Evolutionary conservation across 2,888 invertebrate genomes (phyloP), one percentile per base, ranked within the genome.

Genomic region (Clistopyga incitator): DNA sequence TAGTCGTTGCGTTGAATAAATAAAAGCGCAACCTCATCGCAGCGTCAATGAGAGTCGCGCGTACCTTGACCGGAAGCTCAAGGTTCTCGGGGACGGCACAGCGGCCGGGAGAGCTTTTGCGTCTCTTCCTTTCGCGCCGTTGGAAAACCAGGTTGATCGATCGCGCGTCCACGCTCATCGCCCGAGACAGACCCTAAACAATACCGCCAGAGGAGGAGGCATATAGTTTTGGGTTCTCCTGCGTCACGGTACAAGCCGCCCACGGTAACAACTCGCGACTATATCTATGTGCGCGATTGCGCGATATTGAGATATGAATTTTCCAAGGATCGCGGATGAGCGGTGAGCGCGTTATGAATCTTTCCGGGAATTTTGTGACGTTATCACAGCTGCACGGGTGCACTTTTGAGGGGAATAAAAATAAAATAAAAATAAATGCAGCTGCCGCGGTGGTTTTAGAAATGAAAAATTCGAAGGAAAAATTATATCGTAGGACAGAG

Each of bases 21-120:
- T 29, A 29, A 82, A 75, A 65, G 54, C 70, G 56, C 54, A 75
- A 38, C 64, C 70, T 65, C 75, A 50, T 20, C 25, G 42, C 64
- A 50, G 45, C 45, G 13, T 71, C 52, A 47, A 72, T 80, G 65
- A 54, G 72, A 45, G 54, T 45, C 61, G 82, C 56, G 64, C 76
- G 80, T 72, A 74, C 83, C 83, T 83, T 83, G 83, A 83, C 83
- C 83, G 83, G 72, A 77, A 65, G 72, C 83, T 83, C 83, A 83
- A 83, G 83, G 83, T 77, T 83, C 54, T 45, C 68, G 42, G 50
- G 67, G 50, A 29, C 18, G 71, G 56, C 52, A 50, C 50, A 64
- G 34, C n/a, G 34, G 34, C n/a, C 78, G 78, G 45, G n/a, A 18
- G 47, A 72, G 71, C 45, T 38, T 77, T 74, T 80, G n/a, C 72